phyloP scores from a whole-genome alignment of 1,140 invertebrate genomes.

The Drosophila novamexicana region DNA sequence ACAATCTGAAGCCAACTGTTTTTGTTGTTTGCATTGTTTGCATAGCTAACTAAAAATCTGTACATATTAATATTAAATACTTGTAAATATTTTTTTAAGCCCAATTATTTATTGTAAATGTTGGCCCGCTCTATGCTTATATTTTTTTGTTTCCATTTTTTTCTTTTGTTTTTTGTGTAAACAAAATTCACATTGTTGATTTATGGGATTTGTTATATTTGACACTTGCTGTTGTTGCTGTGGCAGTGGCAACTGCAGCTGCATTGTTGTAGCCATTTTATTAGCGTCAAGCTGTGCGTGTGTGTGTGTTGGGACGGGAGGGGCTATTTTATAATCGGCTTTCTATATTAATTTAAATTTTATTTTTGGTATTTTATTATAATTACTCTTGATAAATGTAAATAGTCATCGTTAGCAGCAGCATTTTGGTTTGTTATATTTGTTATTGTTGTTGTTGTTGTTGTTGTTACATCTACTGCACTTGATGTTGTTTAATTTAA shows the following conservation, averaged over 20 bases:
- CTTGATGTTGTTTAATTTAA: slow-evolving; percentile 64
- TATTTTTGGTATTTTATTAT: slow-evolving; percentile 84
- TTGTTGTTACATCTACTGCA: slow-evolving; percentile 49
- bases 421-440: slow-evolving; percentile 35
- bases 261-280: slow-evolving; percentile 28
- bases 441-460: slow-evolving; percentile 36
- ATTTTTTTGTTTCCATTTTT: slow-evolving; percentile 34
- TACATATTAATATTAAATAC: slow-evolving; percentile 25
- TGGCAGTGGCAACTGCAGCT: slow-evolving; percentile 7
- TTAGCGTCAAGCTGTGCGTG: slow-evolving; percentile 22
- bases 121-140: slow-evolving; percentile 28
- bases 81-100: slow-evolving; percentile 52
- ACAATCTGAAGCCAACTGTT: neutral
- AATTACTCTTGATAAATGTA: slow-evolving; percentile 83
- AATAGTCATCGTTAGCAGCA: slow-evolving; percentile 73
- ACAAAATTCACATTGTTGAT: slow-evolving; percentile 71
- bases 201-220: slow-evolving; percentile 82
- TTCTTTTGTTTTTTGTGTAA: slow-evolving; percentile 11
- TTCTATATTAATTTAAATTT: slow-evolving; percentile 84
- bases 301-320: slow-evolving; percentile 7
- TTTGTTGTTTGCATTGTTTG: neutral
- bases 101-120: slow-evolving; percentile 50
- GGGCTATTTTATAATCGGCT: slow-evolving; percentile 76
- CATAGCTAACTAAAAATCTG: slow-evolving; percentile 12
- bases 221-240: slow-evolving; percentile 57